These are phyloP conservation scores for Erynnis tages DNA, from an alignment of 2,888 invertebrate genomes.

Conservation along the genomic window DNA sequence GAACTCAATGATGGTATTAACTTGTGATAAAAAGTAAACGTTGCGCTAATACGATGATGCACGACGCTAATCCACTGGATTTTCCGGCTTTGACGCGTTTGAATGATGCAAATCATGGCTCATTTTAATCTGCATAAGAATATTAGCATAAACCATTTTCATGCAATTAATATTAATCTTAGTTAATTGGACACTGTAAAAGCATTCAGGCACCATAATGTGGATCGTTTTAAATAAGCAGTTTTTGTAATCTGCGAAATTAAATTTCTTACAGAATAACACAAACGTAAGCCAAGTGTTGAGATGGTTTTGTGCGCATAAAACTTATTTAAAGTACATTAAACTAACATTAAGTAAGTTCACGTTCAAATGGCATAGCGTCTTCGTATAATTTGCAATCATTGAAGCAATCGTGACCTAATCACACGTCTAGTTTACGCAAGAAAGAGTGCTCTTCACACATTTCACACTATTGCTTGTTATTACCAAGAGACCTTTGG, in stretches of 20 bases:
- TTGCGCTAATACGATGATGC: not conserved
- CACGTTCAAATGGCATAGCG: not conserved
- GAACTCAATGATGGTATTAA: conserved; percentile 8
- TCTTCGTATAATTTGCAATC: not conserved
- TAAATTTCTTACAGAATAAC: too few species aligned
- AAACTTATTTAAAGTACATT: too few species aligned
- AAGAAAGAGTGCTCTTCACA: conserved; percentile 1
- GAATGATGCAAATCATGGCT: not conserved
- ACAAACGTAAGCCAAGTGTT: too few species aligned
- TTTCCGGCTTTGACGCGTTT: conserved; percentile 9
- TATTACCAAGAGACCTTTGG: not conserved
- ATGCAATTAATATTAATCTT: too few species aligned
- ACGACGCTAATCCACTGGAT: conserved; percentile 4
- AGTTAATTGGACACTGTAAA: too few species aligned
- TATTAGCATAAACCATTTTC: too few species aligned
- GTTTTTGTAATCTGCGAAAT: too few species aligned
- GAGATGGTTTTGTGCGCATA: too few species aligned
- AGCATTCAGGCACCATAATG: too few species aligned
- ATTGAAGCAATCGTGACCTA: conserved; percentile 5
- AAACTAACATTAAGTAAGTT: too few species aligned
- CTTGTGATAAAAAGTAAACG: conserved; percentile 7
- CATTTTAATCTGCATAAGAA: not conserved
- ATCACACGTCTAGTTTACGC: not conserved
- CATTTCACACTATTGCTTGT: not conserved
- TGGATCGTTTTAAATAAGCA: too few species aligned